Evolutionary conservation across 2,113 vertebrate species (phyloP), one percentile per base, ranked within the genome.

Genomic region (Leuciscus idus): DNA sequence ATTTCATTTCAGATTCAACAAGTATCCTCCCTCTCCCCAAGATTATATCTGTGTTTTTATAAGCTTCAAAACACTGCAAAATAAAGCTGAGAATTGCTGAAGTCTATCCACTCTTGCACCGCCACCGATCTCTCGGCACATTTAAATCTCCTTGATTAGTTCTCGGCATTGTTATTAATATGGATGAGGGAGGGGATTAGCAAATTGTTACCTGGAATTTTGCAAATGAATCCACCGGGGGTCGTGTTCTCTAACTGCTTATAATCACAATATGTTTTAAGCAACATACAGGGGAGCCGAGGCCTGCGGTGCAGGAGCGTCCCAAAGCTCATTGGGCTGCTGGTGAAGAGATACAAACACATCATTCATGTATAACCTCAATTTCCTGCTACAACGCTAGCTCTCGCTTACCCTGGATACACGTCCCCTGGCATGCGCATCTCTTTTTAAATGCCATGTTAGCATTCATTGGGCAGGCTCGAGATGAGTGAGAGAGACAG

Each of bases 371-470:
- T 78, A 81, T 75, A 43, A 83, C 55, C 36, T 26, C 73, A 73
- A 30, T 64, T 84, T 83, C 87, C 73, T 12, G 43, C 70, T 55
- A 81, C 64, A 59, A 39, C 70, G 6, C 72, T 70, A 39, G 68
- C 72, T 83, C 50, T 50, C 26, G 26, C 28, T 73, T 75, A 55
- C 75, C 68, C 77, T 9, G 19, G 10, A 72, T 55, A 36, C 64
- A 46, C 30, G 62, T 88, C 64, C 82, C 83, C 76, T 75, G 46
- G 85, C 68, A 84, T 66, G 50, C 78, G 28, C 36, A 36, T 81
- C 72, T 84, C 61, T 59, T 57, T 86, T 81, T 80, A 84, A 86
- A 76, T 84, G 85, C 79, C 79, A 79, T 50, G 75, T 85, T 89
- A 85, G 86, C 79, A 83, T 70, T 52, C 46, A 79, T 84, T 80